Base-by-base conservation (phyloP, 1,140 invertebrate genomes). In the Adoxophyes honmai region DNA sequence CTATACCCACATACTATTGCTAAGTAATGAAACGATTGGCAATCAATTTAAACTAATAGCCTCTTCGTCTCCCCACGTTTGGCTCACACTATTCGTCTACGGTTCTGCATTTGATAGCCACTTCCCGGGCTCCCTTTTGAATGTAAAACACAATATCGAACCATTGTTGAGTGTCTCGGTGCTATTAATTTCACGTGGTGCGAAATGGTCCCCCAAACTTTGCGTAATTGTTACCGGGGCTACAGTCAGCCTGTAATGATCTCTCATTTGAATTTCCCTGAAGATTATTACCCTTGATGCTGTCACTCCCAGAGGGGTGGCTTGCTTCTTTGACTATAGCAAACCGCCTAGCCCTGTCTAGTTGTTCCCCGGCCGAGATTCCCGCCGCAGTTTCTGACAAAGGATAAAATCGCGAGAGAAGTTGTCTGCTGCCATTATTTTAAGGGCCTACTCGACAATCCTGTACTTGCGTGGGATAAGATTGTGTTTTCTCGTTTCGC, bases 131-230 rank as follows among this genome's bases (percentile, higher is more conserved):
- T 28, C 21, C 21, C 2, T 28, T 28, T 28, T 28, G 21, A 28
- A 28, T 36, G 34, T 11, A 11, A 14, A 42, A 48, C 16, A 48
- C 42, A 48, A 48, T 14, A 48, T 48, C 10, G 42, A 5, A 11
- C 33, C 39, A 53, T 64, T 67, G 59, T 67, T 60, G 36, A 44
- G 42, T 57, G 42, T 58, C 52, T 61, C 54, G 60, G 52, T 55
- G 56, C 66, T 55, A 57, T 71, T 68, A 66, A 62, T 64, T 66
- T 62, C 60, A 62, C 59, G 16, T 63, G 36, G 54, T 38, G 53
- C 34, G 52, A 63, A 64, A 28, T 61, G 66, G 64, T 52, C 48
- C 60, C 34, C 44, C 55, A 39, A 65, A 68, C 56, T 52, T 68
- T 62, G 18, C 44, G 21, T 60, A 57, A 48, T 48, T 16, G 55